Percentiles rank a stretch among this genome's conserved stretches.
phyloP scores from a whole-genome alignment of 2,113 vertebrate genomes.

The Haliaeetus leucogaster region DNA sequence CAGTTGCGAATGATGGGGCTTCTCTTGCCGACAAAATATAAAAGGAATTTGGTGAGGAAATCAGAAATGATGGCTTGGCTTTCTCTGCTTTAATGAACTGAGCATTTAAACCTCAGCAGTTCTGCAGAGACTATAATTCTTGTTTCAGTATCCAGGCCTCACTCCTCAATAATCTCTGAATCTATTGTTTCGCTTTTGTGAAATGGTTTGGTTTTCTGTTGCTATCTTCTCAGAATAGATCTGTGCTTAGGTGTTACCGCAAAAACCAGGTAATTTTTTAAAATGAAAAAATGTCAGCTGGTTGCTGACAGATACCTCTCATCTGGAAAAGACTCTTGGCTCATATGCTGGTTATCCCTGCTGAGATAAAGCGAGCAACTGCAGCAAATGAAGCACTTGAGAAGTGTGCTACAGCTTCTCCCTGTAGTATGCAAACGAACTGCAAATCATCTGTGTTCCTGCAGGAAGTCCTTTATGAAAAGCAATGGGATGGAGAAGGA shows the following conservation, averaged over 20 bases:
- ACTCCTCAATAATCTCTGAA: neutral
- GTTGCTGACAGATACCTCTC: conserved; percentile 8
- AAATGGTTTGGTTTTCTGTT: conserved; percentile 22
- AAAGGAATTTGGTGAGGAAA: conserved; percentile 46
- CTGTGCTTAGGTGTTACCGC: neutral
- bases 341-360: neutral
- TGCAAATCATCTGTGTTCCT: neutral
- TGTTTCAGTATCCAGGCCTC: neutral
- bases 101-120: neutral
- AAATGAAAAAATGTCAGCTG: neutral
- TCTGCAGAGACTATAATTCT: neutral
- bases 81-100: neutral
- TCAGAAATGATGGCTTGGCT: neutral
- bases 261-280: neutral
- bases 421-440: neutral
- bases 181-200: neutral
- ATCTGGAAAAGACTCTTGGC: conserved; percentile 24
- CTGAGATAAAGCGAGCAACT: conserved; percentile 33
- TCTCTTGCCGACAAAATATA: conserved; percentile 9
- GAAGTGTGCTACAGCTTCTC: neutral
- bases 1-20: neutral
- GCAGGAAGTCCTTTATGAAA: conserved; percentile 37
- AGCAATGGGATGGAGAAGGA: neutral
- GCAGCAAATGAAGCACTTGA: conserved; percentile 9
- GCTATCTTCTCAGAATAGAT: neutral